Conservation (phyloP, 2,113 vertebrate species). For the Dascyllus trimaculatus region DNA sequence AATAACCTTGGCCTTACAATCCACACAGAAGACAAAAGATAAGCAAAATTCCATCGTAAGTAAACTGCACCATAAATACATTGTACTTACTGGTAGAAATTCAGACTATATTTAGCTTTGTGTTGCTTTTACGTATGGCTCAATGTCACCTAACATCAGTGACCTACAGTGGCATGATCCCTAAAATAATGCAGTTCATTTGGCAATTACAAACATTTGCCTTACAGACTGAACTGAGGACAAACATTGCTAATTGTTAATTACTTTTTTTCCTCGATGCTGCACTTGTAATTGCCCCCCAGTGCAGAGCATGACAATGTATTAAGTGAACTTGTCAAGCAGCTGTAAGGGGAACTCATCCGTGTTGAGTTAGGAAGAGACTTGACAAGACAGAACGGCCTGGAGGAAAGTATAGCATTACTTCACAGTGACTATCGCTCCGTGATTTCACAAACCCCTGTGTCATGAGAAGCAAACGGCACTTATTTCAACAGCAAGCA, state of each 20-base stretch:
- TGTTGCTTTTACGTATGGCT: conserved; percentile 41
- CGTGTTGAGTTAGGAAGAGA: conserved; percentile 36
- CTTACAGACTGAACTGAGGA: neutral
- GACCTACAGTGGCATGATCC: conserved; percentile 37
- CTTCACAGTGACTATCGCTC: conserved; percentile 21
- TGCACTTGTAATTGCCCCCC: conserved; percentile 8
- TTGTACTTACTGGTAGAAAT: conserved; percentile 51
- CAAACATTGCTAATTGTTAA: neutral
- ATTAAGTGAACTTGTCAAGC: conserved; percentile 44
- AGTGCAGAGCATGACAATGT: conserved; percentile 44
- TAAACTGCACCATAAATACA: conserved; percentile 63
- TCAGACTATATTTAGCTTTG: conserved; percentile 69
- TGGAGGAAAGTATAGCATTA: conserved; percentile 48
- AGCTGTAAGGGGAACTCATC: conserved; percentile 44
- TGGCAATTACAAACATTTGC: conserved; percentile 27
- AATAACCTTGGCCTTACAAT: conserved; percentile 60
- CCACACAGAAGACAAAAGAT: conserved; percentile 49
- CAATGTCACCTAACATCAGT: conserved; percentile 74
- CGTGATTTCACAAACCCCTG: conserved; percentile 1
- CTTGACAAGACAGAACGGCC: conserved; percentile 54
- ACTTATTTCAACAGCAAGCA: conserved; percentile 20
- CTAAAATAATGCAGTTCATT: conserved; percentile 11
- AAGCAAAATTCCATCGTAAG: conserved; percentile 50
- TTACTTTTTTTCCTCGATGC: neutral
- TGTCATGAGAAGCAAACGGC: conserved; percentile 5